Evolutionary conservation across 2,888 invertebrate genomes (phyloP).

Genomic region (Agonopterix heracliana): DNA sequence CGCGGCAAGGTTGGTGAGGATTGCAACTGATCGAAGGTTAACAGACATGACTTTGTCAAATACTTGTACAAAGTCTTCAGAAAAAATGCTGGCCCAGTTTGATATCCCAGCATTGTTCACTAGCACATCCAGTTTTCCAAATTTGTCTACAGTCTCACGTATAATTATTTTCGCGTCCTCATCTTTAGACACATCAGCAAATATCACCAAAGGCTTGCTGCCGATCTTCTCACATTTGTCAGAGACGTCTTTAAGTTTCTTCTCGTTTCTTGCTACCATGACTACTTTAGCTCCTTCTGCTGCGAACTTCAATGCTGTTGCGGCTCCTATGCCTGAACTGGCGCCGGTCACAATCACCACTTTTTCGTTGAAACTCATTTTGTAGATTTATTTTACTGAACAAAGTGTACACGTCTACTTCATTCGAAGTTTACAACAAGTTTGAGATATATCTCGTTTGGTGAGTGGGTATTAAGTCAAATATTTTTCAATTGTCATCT

Average conservation of each 20-base stretch:
- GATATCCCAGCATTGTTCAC: constrained; percentile 25
- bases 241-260: constrained; percentile 10
- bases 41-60: background rate
- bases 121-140: constrained; percentile 17
- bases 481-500: too few species aligned
- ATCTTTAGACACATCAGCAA: constrained; percentile 16
- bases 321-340: constrained; percentile 31
- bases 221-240: constrained; percentile 7
- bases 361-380: constrained; percentile 27
- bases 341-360: constrained; percentile 28
- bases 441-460: too few species aligned
- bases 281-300: constrained; percentile 11
- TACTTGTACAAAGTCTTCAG: constrained; percentile 11
- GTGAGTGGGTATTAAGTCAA: too few species aligned
- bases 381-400: background rate
- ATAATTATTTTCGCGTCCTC: constrained; percentile 12
- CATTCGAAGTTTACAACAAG: too few species aligned
- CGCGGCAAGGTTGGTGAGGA: background rate
- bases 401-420: background rate
- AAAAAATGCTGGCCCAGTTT: too few species aligned
- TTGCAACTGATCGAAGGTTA: background rate
- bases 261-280: constrained; percentile 12
- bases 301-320: constrained; percentile 13
- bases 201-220: constrained; percentile 10
- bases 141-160: constrained; percentile 14